Evolutionary conservation across 2,113 vertebrate genomes (phyloP).

Genomic region (Pterocles burchelli): DNA sequence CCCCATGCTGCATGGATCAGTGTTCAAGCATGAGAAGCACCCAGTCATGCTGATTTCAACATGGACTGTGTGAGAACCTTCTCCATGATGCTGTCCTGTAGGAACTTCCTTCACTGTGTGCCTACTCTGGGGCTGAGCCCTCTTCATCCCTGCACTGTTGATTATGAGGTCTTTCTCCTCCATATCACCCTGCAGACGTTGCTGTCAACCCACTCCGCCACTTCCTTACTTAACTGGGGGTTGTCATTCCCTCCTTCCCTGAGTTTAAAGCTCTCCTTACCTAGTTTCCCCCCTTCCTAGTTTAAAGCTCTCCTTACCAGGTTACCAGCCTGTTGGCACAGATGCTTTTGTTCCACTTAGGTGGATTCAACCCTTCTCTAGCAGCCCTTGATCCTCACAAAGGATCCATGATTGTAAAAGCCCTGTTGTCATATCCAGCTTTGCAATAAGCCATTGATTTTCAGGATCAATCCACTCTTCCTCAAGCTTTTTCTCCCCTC

Average conservation of each 20-base stretch:
- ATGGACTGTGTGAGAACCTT: neutral
- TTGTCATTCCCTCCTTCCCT: neutral
- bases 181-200: neutral
- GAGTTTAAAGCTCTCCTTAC: too few relatives aligned
- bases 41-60: neutral
- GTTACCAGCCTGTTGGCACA: neutral
- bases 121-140: neutral
- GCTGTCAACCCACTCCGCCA: neutral
- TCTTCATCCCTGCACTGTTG: neutral
- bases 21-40: neutral
- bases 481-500: neutral
- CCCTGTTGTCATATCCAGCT: neutral
- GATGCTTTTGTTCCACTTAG: neutral
- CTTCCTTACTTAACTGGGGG: neutral
- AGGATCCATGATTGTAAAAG: neutral
- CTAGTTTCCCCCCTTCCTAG: too few relatives aligned
- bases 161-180: neutral
- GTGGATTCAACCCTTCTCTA: neutral
- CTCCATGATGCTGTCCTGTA: neutral
- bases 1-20: neutral
- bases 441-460: neutral
- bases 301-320: neutral
- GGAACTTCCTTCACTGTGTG: neutral
- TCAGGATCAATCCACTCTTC: neutral
- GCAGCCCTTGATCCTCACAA: neutral